phyloP scores from a whole-genome alignment of 1,140 invertebrate species.

The Eulimnadia texana region DNA sequence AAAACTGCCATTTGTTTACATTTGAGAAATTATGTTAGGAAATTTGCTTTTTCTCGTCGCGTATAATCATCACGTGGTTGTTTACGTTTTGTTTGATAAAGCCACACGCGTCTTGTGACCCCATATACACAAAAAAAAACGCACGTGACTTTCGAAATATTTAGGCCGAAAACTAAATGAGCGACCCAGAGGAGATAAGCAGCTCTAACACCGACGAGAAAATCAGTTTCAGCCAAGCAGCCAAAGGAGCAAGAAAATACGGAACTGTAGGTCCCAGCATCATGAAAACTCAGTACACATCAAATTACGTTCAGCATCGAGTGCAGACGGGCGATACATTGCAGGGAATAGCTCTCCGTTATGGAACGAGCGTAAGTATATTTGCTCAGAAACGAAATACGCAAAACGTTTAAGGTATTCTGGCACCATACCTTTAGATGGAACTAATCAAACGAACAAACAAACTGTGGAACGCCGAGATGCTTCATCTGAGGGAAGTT shows the following conservation, averaged over 20 bases:
- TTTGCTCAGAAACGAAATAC: no score
- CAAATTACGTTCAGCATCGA: conserved; percentile 47
- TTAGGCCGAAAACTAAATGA: background rate
- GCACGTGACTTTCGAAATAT: background rate
- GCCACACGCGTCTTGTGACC: no score
- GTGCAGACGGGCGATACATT: conserved; percentile 70
- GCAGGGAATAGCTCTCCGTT: conserved; percentile 80
- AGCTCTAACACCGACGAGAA: background rate
- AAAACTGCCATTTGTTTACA: no score
- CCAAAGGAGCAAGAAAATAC: conserved; percentile 1
- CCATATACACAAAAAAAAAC: no score
- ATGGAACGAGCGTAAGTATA: conserved; percentile 70
- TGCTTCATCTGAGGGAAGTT: conserved; percentile 66
- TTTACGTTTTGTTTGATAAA: no score
- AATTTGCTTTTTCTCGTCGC: no score
- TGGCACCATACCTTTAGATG: conserved; percentile 43
- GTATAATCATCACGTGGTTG: no score
- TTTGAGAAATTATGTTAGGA: no score
- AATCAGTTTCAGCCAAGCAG: background rate
- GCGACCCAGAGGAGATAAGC: background rate
- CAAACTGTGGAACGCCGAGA: conserved; percentile 73
- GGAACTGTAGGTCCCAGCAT: conserved; percentile 3
- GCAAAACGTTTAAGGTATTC: background rate
- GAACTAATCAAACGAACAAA: conserved; percentile 78
- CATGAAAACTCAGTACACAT: background rate